Evolutionary conservation across 2,113 vertebrate species (phyloP).

Genomic region (Sebastes schlegelii): DNA sequence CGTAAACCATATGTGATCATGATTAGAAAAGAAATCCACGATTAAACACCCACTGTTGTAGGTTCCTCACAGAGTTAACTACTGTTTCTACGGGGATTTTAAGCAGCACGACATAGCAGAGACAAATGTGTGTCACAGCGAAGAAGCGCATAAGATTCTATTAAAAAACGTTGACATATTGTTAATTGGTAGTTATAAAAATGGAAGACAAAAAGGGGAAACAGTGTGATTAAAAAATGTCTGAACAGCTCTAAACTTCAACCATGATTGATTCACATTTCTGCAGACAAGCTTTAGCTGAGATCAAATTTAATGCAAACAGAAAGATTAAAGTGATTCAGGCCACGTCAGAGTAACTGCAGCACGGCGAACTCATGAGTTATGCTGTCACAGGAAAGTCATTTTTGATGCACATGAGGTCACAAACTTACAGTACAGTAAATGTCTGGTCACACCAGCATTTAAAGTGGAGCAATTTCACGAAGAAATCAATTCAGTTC

Average conservation of each 20-base stretch:
- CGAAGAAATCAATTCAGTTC: background rate
- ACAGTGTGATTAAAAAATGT: background rate
- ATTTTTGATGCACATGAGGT: too few species aligned
- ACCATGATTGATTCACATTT: background rate
- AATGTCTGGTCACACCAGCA: too few species aligned
- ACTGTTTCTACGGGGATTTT: background rate
- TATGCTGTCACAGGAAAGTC: too few species aligned
- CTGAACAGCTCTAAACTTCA: background rate
- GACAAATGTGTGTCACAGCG: background rate
- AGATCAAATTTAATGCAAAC: background rate
- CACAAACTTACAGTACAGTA: too few species aligned
- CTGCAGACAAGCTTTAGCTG: background rate
- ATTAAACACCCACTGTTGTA: conserved; percentile 8
- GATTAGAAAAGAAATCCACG: background rate
- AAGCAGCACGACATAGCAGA: background rate
- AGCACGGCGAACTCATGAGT: background rate
- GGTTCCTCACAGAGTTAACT: background rate
- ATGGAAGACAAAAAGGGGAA: background rate
- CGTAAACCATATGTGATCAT: conserved; percentile 32
- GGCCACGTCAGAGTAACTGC: too few species aligned
- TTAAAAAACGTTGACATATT: background rate
- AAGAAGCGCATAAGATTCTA: background rate
- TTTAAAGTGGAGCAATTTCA: background rate
- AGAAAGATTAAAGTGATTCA: background rate
- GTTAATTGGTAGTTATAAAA: background rate